Evolutionary conservation across 2,888 invertebrate species (phyloP), one percentile per base, ranked within the genome.

Genomic region (Cheilosia grossa): DNA sequence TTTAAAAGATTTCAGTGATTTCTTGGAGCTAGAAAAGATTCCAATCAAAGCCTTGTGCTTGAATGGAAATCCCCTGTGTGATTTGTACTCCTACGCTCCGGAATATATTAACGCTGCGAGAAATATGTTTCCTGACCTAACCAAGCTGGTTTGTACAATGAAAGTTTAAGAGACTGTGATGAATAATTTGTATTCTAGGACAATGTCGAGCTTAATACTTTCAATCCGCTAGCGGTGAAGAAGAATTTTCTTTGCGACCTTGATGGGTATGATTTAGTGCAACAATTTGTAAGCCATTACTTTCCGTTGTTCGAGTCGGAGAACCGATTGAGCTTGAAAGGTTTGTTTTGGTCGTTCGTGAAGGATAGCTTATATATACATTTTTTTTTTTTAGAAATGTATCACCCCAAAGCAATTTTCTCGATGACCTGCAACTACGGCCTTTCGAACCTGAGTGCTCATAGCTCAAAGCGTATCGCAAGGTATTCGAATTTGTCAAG

Each of bases 21-120:
- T 91, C 9, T 87, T 87, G 58, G 87, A 89, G 5, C 66, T 91
- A 1, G 87, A 88, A 9, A 87, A 87, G 17, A 81, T 91, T 13
- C 88, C 88, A 0, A 73, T 91, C 4, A 91, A 89, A 66, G 89
- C 90, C 0, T 74, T 91, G 63, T 83, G 88, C 0, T 78, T 91
- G 6, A 89, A 90, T 72, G 91, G 91, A 0, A 91, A 91, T 88
- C 91, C 90, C 0, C 27, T 91, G 6, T 91, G 91, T 49, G 74
- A 86, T 2, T 88, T 89, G 37, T 91, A 89, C 59, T 81, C 86
- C 6, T 87, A 90, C 79, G 88, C 91, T 13, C 88, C 88, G 17
- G 90, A 90, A 67, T 91, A 91, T 69, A 88, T 91, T 0, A 87
- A 86, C 47, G 88, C 88, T 0, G 90, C 90, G 0, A 88, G 81